Evolutionary conservation across 2,113 vertebrate species (phyloP), one percentile per base, ranked within the genome.

Genomic region (Triplophysa siluroides): DNA sequence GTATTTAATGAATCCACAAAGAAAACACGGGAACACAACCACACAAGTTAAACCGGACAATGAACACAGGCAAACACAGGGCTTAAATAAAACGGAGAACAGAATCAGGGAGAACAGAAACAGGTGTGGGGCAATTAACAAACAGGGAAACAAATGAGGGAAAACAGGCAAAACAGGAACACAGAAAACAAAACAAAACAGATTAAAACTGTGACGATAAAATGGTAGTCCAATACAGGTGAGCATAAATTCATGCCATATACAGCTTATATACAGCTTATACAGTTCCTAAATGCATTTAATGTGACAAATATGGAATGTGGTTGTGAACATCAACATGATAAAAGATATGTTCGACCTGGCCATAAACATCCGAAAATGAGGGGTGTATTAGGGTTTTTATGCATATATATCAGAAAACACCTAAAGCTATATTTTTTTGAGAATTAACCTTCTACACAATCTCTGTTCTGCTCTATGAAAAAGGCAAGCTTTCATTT

Each of bases 401-500:
- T 56, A 18, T 21, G 19, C 54, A 56, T 56, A 56, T 19, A 21
- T 9, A 19, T n/a, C 54, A n/a, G 1, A 56, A 56, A 56, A 29
- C 23, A 29, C 1, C 13, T 13, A 12, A 63, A 63, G 5, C 24
- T 29, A 26, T 14, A 63, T 61, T 14, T 62, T 62, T 38, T 38
- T 7, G 33, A 38, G 33, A 38, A 38, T 7, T 38, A 38, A 38
- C 33, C 5, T 38, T 8, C 33, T 6, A 38, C 33, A 38, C 33
- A 38, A 38, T 38, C 33, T 38, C 5, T 6, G 7, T 7, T 38
- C 33, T 38, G 33, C 33, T 38, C 33, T 1, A 10, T 19, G 8
- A 21, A 58, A 58, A 58, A 58, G 54, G 54, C 54, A 61, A 21
- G 65, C 78, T 71, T 76, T 85, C 21, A 82, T 61, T 76, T 72